Evolutionary conservation across 2,888 invertebrate genomes (phyloP), one percentile per base, ranked within the genome.

Genomic region (Cephus nigrinus): DNA sequence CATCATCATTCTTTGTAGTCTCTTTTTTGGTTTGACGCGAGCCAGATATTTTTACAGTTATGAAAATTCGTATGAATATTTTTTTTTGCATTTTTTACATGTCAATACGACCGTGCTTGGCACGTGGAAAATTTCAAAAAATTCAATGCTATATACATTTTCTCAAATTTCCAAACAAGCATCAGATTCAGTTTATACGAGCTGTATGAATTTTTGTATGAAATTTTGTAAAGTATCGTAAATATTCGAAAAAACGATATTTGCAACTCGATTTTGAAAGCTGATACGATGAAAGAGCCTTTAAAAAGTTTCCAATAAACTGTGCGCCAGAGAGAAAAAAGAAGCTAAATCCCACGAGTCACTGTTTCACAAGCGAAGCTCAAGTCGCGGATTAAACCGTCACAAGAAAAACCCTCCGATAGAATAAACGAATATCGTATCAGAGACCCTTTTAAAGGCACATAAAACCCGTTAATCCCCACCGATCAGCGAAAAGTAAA

Each of bases 341-440:
- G 12, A 11, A 71, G 3, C 31, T 34, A 30, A 72, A n/a, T 11
- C 30, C 32, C 72, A 34, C 32, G 32, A 72, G 72, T 68, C 68
- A 9, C 12, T 11, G 73, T 74, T 69, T 76, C 73, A 32, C 23
- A 36, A 73, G 73, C 73, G 73, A 31, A n/a, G 69, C 73, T 74
- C 31, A 74, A 72, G 35, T 72, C 68, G 55, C 15, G 73, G 68
- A 40, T 73, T 73, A 15, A 68, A 35, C 30, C 11, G 73, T 73
- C 33, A 36, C 31, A 31, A 23, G 36, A 40, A 69, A 31, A 35
- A n/a, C 40, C 68, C 69, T 76, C n/a, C 74, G 55, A n/a, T 15
- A 23, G 23, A 15, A 55, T 55, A 55, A 55, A 55, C 23, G 55
- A 55, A 55, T 55, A 55, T 55, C 55, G 55, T 55, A 23, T 9